Evolutionary conservation across 2,797 vertebrate genomes (phyloP).

Genomic region (Aldrovandia affinis): DNA sequence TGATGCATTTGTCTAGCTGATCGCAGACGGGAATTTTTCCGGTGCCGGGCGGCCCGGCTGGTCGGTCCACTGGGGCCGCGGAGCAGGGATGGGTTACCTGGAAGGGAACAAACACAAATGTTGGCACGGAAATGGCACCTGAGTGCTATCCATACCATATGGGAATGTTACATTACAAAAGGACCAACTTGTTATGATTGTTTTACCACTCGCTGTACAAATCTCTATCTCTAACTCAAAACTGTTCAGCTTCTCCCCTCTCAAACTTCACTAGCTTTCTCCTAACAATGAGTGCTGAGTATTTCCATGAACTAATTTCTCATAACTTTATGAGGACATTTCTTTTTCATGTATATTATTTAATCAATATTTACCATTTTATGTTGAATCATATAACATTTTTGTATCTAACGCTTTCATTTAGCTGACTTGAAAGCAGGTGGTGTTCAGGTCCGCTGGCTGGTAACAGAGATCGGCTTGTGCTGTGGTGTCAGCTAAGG

Average conservation of each 20-base stretch:
- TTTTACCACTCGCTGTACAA: background rate
- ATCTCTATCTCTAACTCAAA: background rate
- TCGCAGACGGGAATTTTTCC: constrained; percentile 48
- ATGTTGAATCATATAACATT: background rate
- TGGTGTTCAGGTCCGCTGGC: background rate
- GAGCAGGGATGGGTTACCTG: constrained; percentile 48
- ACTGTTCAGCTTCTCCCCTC: background rate
- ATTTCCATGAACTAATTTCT: background rate
- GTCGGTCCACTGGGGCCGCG: constrained; percentile 23
- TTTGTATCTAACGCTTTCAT: background rate
- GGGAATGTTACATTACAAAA: background rate
- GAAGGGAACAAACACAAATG: constrained; percentile 30
- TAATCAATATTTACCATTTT: background rate
- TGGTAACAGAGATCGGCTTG: background rate
- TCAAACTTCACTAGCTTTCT: background rate
- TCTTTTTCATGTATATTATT: background rate
- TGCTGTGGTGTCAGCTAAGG: background rate
- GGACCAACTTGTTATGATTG: background rate
- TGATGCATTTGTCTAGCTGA: constrained; percentile 68
- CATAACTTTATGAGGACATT: background rate
- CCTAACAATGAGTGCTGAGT: background rate
- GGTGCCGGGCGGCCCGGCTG: background rate
- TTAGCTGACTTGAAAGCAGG: background rate
- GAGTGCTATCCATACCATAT: background rate
- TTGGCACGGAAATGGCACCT: background rate